Conservation (phyloP, 2,797 vertebrate species). For the Natrix natrix region DNA sequence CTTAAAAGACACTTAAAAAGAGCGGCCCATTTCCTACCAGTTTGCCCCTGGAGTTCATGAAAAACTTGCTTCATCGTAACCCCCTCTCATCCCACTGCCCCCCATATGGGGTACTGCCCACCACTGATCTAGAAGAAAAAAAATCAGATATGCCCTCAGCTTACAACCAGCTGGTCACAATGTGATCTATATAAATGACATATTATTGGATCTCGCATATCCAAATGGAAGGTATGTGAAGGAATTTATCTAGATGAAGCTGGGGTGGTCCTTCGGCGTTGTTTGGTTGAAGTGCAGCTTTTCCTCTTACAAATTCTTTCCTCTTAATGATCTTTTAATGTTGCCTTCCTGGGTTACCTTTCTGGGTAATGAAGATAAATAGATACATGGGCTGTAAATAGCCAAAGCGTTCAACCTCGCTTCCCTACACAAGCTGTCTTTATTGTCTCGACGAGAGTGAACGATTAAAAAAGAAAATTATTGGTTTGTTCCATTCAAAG, state of each 20-base stretch:
- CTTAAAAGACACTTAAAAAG: too few relatives aligned
- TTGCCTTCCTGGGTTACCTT: neutral
- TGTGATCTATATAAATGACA: neutral
- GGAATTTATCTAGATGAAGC: neutral
- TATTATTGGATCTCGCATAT: neutral
- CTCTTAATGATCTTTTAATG: neutral
- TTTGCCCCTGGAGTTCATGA: too few relatives aligned
- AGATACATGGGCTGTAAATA: neutral
- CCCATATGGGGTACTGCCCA: too few relatives aligned
- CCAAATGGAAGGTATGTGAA: neutral
- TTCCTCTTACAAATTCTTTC: neutral
- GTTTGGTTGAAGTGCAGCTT: neutral
- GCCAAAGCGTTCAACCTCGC: neutral
- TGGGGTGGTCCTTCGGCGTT: neutral
- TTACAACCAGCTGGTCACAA: neutral
- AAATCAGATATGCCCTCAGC: neutral
- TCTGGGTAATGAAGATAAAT: neutral
- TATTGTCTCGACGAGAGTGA: neutral
- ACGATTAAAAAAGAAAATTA: neutral
- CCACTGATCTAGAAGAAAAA: too few relatives aligned
- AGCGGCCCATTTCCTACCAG: too few relatives aligned
- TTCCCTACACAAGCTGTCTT: neutral
- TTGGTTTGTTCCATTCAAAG: neutral
- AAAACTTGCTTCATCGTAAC: too few relatives aligned
- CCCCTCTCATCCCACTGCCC: too few relatives aligned